Evolutionary conservation across 2,888 invertebrate species (phyloP).

Genomic region (Pachydiplax longipennis): DNA sequence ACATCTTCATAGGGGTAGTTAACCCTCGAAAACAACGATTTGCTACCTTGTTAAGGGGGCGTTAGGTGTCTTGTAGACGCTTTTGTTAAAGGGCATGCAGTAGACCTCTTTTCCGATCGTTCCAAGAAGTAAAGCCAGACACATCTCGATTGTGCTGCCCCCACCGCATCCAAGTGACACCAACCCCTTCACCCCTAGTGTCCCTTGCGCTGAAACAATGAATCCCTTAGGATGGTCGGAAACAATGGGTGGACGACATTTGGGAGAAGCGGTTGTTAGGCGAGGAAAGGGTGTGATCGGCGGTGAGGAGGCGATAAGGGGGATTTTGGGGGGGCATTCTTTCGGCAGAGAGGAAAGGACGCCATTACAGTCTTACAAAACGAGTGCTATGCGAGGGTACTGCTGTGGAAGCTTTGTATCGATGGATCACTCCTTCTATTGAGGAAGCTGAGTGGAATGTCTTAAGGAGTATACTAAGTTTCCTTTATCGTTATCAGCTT

Average conservation of each 20-base stretch:
- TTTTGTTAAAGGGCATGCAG: background rate
- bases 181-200: background rate
- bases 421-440: no score
- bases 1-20: no score
- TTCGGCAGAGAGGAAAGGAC: background rate
- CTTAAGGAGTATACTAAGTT: no score
- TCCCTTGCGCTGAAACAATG: background rate
- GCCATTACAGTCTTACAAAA: background rate
- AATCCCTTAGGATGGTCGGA: slow-evolving; percentile 23
- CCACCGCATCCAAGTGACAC: background rate
- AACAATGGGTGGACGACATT: slow-evolving; percentile 4
- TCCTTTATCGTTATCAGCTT: no score
- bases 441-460: no score
- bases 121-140: background rate
- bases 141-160: background rate
- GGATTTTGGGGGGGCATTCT: background rate
- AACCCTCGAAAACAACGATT: no score
- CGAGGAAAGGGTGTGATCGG: background rate
- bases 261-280: background rate
- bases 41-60: no score
- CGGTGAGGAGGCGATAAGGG: background rate
- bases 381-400: no score
- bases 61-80: no score
- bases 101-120: background rate
- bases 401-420: no score